Evolutionary conservation across 2,888 invertebrate genomes (phyloP).

Genomic region (Limenitis arthemis): DNA sequence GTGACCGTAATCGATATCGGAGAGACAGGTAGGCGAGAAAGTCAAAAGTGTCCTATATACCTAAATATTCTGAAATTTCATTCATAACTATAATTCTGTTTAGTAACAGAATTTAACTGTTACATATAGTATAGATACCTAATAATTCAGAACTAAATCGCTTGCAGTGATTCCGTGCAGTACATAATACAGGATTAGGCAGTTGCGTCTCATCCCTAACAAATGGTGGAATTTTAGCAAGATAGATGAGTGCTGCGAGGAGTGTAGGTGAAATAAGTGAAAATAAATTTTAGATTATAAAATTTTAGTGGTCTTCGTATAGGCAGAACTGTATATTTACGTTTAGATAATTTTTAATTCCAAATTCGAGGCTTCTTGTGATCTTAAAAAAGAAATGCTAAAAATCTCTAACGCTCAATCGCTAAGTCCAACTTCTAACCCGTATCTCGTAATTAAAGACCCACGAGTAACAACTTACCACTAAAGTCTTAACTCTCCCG

Average conservation of each 20-base stretch:
- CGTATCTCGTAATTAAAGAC: too few relatives aligned
- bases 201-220: slow-evolving; percentile 38
- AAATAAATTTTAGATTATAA: background rate
- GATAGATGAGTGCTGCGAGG: slow-evolving; percentile 35
- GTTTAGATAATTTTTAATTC: background rate
- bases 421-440: too few relatives aligned
- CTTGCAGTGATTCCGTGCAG: slow-evolving; percentile 6
- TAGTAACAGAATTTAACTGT: background rate
- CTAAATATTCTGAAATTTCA: background rate
- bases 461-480: too few relatives aligned
- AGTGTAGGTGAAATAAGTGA: slow-evolving; percentile 10
- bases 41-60: too few relatives aligned
- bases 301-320: background rate
- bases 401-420: too few relatives aligned
- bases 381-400: too few relatives aligned
- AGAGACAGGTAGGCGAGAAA: too few relatives aligned
- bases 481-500: too few relatives aligned
- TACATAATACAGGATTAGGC: slow-evolving; percentile 27
- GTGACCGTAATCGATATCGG: too few relatives aligned
- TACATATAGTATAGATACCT: too few relatives aligned
- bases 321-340: background rate
- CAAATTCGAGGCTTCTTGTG: too few relatives aligned
- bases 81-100: background rate
- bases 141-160: background rate
- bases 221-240: slow-evolving; percentile 46